Conservation (phyloP, 2,113 vertebrate genomes). For the Pheucticus melanocephalus region DNA sequence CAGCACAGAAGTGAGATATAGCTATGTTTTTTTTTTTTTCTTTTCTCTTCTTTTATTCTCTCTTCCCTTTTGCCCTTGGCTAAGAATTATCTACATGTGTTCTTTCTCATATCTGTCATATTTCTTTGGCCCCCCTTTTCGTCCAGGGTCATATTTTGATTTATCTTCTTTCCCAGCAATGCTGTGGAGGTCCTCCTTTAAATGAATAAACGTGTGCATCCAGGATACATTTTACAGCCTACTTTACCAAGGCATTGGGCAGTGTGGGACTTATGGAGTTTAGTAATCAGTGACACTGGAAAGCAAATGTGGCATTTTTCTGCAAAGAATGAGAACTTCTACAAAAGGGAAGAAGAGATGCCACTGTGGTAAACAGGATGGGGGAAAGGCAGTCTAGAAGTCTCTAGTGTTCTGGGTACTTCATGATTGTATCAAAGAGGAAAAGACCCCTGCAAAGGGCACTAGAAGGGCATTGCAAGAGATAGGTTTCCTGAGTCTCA, state of each 20-base stretch:
- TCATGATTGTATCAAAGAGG: neutral
- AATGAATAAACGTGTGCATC: neutral
- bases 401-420: neutral
- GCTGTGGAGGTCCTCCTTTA: neutral
- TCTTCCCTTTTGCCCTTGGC: neutral
- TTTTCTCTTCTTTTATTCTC: neutral
- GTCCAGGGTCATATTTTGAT: neutral
- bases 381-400: neutral
- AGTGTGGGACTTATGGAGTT: neutral
- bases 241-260: neutral
- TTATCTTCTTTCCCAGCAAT: neutral
- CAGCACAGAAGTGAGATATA: neutral
- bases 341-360: neutral
- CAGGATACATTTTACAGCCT: neutral
- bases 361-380: neutral
- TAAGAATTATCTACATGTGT: neutral
- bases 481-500: fast-evolving
- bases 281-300: neutral
- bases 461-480: neutral
- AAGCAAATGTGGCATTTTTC: neutral
- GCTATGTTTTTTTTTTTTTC: neutral
- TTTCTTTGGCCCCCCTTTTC: neutral
- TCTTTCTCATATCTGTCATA: neutral
- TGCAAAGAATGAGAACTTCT: neutral
- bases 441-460: neutral